These are phyloP conservation scores for Pomatorhinus ruficollis DNA, from an alignment of 2,113 vertebrate genomes.

Conservation along the genomic window DNA sequence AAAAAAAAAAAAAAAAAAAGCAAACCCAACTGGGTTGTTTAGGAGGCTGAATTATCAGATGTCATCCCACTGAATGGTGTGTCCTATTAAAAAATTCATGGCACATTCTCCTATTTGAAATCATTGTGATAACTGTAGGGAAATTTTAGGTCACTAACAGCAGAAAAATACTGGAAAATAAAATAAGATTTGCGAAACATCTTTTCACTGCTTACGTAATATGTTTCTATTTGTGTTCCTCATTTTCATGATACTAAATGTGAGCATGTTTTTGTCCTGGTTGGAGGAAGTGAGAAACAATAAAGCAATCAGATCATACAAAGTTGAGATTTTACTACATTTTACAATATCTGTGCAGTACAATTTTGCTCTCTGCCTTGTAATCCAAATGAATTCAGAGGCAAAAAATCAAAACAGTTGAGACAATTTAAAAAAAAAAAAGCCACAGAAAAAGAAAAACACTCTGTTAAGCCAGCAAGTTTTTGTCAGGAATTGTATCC, in stretches of 20 bases:
- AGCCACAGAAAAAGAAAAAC: not conserved
- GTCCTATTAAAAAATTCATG: not conserved
- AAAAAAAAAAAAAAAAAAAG: not conserved
- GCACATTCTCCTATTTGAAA: not conserved
- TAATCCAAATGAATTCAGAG: not conserved
- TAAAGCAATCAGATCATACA: not conserved
- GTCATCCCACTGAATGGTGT: not conserved
- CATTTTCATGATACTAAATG: not conserved
- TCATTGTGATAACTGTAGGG: not conserved
- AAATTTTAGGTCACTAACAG: not conserved
- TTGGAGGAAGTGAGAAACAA: not conserved
- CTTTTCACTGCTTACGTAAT: not conserved
- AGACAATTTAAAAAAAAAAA: rapidly evolving
- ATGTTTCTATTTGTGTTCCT: not conserved
- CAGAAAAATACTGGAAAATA: not conserved
- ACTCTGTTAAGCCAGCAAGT: not conserved
- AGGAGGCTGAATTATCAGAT: not conserved
- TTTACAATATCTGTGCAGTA: not conserved
- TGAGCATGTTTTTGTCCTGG: not conserved
- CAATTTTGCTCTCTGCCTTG: not conserved
- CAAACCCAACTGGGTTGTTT: not conserved
- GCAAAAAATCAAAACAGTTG: not conserved
- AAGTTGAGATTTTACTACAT: not conserved
- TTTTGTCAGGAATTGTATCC: not conserved
- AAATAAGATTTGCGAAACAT: not conserved